Percentiles rank a stretch among this genome's conserved stretches.
These are phyloP conservation scores for Coregonus suidteri DNA, from an alignment of 2,797 vertebrate species.

Conservation along the genomic window DNA sequence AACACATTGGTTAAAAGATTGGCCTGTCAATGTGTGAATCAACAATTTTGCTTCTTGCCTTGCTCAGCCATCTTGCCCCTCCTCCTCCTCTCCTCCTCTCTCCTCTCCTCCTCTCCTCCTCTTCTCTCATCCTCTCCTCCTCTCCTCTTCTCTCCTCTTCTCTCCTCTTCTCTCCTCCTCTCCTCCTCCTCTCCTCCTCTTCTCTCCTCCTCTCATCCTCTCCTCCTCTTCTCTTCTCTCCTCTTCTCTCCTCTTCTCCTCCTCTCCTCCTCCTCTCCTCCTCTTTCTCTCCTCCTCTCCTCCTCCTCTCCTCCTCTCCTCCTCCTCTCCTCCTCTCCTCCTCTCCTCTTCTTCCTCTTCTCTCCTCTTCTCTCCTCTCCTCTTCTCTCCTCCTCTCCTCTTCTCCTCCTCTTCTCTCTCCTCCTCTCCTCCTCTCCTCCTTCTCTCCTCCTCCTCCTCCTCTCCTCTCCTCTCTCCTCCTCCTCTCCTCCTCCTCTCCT, in stretches of 20 bases:
- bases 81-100: too few relatives aligned
- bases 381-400: constrained; percentile 24
- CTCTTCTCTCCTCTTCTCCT: too few relatives aligned
- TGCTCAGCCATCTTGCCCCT: constrained; percentile 56
- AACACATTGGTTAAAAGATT: constrained; percentile 84
- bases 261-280: too few relatives aligned
- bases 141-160: constrained; percentile 22
- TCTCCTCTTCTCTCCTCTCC: too few relatives aligned
- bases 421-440: too few relatives aligned
- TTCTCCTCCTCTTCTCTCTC: constrained; percentile 43
- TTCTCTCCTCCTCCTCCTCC: constrained; percentile 51
- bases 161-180: constrained; percentile 40
- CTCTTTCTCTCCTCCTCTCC: constrained; percentile 52
- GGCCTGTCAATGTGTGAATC: constrained; percentile 85
- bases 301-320: neutral
- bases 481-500: constrained; percentile 24
- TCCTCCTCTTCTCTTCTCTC: constrained; percentile 41
- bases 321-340: constrained; percentile 49
- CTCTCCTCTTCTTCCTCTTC: constrained; percentile 7
- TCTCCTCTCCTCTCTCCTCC: constrained; percentile 13
- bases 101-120: too few relatives aligned
- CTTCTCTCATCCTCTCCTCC: too few relatives aligned
- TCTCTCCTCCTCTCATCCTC: constrained; percentile 26
- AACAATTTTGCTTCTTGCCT: constrained; percentile 73
- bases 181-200: neutral